Evolutionary conservation across 2,113 vertebrate genomes (phyloP).

Genomic region (Athene noctua): DNA sequence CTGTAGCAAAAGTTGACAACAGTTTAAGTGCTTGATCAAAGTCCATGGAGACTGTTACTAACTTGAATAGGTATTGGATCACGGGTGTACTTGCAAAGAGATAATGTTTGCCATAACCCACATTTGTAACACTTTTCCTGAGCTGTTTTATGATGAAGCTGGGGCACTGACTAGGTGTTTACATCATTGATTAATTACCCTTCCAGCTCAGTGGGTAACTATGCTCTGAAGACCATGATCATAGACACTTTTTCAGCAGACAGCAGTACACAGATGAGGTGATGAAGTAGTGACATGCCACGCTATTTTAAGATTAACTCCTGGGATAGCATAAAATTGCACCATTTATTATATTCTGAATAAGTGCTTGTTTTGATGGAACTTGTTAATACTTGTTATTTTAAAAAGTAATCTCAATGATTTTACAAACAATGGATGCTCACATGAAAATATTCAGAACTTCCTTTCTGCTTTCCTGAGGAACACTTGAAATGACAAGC

Average conservation of each 20-base stretch:
- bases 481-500: neutral
- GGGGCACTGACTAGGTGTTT: neutral
- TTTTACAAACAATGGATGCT: neutral
- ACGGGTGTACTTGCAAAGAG: neutral
- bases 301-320: neutral
- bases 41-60: neutral
- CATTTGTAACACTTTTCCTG: neutral
- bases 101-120: neutral
- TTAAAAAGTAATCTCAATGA: neutral
- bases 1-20: neutral
- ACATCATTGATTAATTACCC: neutral
- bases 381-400: neutral
- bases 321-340: neutral
- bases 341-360: neutral
- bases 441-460: neutral
- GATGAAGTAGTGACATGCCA: neutral
- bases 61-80: neutral
- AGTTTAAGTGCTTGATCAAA: neutral
- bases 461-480: neutral
- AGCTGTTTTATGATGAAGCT: neutral
- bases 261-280: neutral
- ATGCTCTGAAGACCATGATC: neutral
- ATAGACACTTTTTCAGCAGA: neutral
- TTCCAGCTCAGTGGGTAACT: neutral
- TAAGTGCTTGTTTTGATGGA: neutral